phyloP scores from a whole-genome alignment of 2,888 invertebrate genomes.

The Scaeva pyrastri region DNA sequence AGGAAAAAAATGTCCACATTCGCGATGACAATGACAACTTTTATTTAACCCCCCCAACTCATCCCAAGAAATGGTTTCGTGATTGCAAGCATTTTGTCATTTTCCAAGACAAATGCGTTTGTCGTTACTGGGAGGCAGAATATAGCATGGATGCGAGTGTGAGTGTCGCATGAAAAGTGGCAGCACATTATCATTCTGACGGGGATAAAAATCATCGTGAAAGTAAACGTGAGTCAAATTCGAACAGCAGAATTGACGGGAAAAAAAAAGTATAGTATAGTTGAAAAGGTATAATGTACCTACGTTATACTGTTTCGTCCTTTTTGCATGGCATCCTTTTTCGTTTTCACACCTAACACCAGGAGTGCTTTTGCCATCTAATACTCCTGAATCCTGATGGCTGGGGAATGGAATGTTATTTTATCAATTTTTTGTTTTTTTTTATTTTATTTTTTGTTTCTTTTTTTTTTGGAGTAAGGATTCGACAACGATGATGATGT shows the following conservation, averaged over 20 bases:
- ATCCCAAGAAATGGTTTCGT: neutral
- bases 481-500: constrained; percentile 45
- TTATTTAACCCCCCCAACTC: neutral
- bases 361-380: constrained; percentile 30
- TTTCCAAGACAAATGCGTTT: constrained; percentile 51
- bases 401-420: constrained; percentile 8
- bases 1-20: constrained; percentile 13
- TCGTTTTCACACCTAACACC: constrained; percentile 13
- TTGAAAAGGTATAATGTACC: too few relatives aligned
- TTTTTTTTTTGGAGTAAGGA: constrained; percentile 28
- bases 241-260: constrained; percentile 23
- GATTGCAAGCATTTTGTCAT: constrained; percentile 69
- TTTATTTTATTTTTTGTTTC: neutral
- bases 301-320: neutral
- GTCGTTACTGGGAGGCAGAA: constrained; percentile 12
- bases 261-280: neutral
- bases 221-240: constrained; percentile 38
- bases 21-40: constrained; percentile 40
- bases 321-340: constrained; percentile 31
- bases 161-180: constrained; percentile 43
- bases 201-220: constrained; percentile 33
- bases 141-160: neutral
- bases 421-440: constrained; percentile 15
- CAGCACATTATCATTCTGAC: constrained; percentile 44
- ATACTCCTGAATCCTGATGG: constrained; percentile 22